Evolutionary conservation across 2,888 invertebrate species (phyloP), one percentile per base, ranked within the genome.

Genomic region (Muschampia staudingeri): DNA sequence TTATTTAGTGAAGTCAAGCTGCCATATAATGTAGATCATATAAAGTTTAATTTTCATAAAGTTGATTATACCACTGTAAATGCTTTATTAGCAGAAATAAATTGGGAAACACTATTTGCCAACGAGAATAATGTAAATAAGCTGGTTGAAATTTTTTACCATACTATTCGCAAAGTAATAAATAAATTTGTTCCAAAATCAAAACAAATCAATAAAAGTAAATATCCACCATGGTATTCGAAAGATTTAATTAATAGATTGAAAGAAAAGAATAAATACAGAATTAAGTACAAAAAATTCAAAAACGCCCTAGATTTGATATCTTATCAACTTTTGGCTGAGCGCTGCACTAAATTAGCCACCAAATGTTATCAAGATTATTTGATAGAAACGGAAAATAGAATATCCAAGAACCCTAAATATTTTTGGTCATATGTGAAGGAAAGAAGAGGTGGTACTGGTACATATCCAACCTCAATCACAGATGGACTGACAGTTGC

Each of bases 371-470:
- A 82, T 44, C 65, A n/a, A 19, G 9, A 75, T n/a, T 75, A 78
- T 61, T 9, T 82, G 12, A 70, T 25, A 0, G 16, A 19, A 12
- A 56, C 75, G 7, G 82, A 82, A 61, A 56, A 75, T 11, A 69
- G 12, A 44, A 82, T 82, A 40, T 30, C 44, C 0, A 73, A 9
- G 7, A 82, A 82, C 25, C 76, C 76, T 5, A 82, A 82, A 34
- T 76, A 40, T 9, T 82, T 82, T 48, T 82, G 82, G 82, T 72
- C 79, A 0, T 76, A 52, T 52, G 37, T 76, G 2, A 82, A 82
- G 19, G 44, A 72, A 14, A 82, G 12, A n/a, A 19, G 82, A 8
- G 69, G 67, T 30, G 71, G 67, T 40, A 73, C 25, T 11, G 30
- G 79, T 9, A 42, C 67, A 25, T 77, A 76, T 42, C 79, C 80